These are phyloP conservation scores for Lynx canadensis DNA, from an alignment of 2,113 vertebrate genomes.

Conservation along the genomic window DNA sequence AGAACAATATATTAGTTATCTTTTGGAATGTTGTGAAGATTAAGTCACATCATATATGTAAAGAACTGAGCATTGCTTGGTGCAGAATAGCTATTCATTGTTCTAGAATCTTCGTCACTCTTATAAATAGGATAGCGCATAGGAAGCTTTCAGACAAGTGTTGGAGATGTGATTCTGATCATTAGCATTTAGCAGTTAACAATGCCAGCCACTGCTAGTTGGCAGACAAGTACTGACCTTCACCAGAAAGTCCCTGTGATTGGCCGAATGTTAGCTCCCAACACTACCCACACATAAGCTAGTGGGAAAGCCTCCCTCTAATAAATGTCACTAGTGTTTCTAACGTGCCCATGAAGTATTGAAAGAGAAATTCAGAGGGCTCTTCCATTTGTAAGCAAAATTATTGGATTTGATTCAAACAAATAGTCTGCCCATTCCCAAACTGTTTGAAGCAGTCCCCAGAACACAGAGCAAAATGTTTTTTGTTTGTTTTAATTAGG, in stretches of 20 bases:
- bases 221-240: not conserved
- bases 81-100: not conserved
- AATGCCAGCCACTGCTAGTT: not conserved
- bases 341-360: not conserved
- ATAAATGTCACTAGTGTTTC: slow-evolving; percentile 25
- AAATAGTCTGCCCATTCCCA: slow-evolving; percentile 1
- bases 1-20: not conserved
- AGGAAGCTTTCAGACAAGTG: not conserved
- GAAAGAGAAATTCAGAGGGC: slow-evolving; percentile 29
- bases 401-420: slow-evolving; percentile 33
- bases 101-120: not conserved
- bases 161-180: not conserved
- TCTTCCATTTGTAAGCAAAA: slow-evolving; percentile 53
- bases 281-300: not conserved
- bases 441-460: not conserved
- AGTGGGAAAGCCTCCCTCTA: not conserved
- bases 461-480: not conserved
- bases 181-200: not conserved
- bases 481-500: slow-evolving; percentile 28
- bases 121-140: not conserved
- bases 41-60: not conserved
- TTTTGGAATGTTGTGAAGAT: not conserved
- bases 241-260: not conserved
- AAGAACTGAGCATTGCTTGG: not conserved
- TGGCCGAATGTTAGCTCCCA: not conserved